Conservation (phyloP, 2,797 vertebrate genomes). For the Micropoecilia bifurca region DNA sequence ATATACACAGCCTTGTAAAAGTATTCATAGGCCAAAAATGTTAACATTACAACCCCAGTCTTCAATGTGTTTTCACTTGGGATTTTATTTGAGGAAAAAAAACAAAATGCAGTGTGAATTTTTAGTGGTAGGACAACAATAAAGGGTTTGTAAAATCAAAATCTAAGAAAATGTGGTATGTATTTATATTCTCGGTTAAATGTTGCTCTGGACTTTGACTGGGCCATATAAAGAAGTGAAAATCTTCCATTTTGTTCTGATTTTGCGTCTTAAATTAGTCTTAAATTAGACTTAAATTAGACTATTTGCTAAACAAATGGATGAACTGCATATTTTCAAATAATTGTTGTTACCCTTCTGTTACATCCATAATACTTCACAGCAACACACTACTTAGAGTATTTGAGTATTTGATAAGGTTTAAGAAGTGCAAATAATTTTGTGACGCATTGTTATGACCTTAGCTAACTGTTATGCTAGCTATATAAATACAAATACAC, state of each 20-base stretch:
- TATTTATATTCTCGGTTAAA: neutral
- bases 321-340: neutral
- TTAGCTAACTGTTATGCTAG: neutral
- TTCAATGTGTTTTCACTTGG: neutral
- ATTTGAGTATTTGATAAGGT: neutral
- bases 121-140: neutral
- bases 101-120: neutral
- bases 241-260: neutral
- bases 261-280: neutral
- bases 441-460: neutral
- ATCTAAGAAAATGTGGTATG: neutral
- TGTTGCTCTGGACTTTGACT: constrained; percentile 1
- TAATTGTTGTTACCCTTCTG: neutral
- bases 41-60: neutral
- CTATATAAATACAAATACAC: neutral
- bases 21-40: neutral
- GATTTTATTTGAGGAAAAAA: neutral
- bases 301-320: neutral
- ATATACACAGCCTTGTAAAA: neutral
- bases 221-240: neutral
- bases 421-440: neutral
- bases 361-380: neutral
- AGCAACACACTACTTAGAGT: neutral
- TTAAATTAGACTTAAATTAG: neutral
- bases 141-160: neutral